phyloP scores from a whole-genome alignment of 2,888 invertebrate genomes.

The Pinctada fucata region DNA sequence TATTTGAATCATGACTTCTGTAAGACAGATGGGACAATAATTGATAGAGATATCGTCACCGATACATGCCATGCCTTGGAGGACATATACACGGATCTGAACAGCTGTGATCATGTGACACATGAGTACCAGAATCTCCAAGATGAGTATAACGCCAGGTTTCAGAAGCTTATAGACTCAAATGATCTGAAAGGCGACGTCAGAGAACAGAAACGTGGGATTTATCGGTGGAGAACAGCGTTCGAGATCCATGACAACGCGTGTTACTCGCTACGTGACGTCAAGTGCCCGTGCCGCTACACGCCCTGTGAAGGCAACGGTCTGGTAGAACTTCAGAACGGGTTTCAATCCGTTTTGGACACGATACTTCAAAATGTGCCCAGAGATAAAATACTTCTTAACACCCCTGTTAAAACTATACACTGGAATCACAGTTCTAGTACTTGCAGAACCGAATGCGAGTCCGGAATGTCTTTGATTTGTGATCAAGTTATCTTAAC shows the following conservation, averaged over 20 bases:
- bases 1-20: constrained; percentile 20
- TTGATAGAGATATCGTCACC: constrained; percentile 8
- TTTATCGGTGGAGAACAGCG: constrained; percentile 21
- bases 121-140: background rate
- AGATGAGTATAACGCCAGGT: constrained; percentile 12
- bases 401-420: constrained; percentile 10
- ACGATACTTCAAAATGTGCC: constrained; percentile 7
- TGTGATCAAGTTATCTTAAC: constrained; percentile 88
- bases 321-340: constrained; percentile 7
- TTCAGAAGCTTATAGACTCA: constrained; percentile 11
- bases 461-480: constrained; percentile 47
- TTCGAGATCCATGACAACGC: constrained; percentile 26
- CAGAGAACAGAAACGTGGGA: background rate
- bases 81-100: constrained; percentile 2
- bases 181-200: background rate
- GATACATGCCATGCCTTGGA: constrained; percentile 17
- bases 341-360: constrained; percentile 16
- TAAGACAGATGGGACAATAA: background rate
- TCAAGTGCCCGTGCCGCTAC: constrained; percentile 6
- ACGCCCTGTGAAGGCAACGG: constrained; percentile 8
- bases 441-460: constrained; percentile 39
- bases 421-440: constrained; percentile 2
- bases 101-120: background rate
- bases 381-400: background rate
- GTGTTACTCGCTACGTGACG: constrained; percentile 22